Evolutionary conservation across 2,797 vertebrate species (phyloP).

Genomic region (Chelon auratus): DNA sequence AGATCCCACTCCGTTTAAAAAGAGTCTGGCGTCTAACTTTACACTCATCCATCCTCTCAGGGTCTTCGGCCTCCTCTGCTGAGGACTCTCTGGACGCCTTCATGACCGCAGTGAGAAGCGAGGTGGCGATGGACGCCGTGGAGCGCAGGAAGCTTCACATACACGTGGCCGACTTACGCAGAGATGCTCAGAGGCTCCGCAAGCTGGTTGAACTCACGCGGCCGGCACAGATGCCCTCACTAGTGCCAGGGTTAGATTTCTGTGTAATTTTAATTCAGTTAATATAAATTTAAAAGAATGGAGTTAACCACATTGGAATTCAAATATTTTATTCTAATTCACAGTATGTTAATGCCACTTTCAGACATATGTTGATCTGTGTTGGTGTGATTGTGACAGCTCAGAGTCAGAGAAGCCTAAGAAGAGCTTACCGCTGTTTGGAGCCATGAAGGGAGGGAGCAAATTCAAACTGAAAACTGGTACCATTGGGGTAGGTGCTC

Average conservation of each 20-base stretch:
- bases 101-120: slow-evolving; percentile 91
- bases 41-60: slow-evolving; percentile 63
- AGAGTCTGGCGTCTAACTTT: not conserved
- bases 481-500: slow-evolving; percentile 89
- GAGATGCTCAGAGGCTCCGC: slow-evolving; percentile 90
- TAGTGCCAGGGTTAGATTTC: slow-evolving; percentile 86
- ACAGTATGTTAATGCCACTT: not conserved
- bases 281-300: no score
- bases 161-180: slow-evolving; percentile 89
- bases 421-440: slow-evolving; percentile 92
- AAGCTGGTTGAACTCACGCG: slow-evolving; percentile 92
- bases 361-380: slow-evolving; percentile 5
- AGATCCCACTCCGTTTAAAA: not conserved
- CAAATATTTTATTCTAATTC: no score
- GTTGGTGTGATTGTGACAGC: slow-evolving; percentile 58
- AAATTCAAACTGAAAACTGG: slow-evolving; percentile 98
- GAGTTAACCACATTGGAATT: no score
- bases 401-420: slow-evolving; percentile 85
- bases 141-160: slow-evolving; percentile 93
- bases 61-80: slow-evolving; percentile 77
- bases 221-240: slow-evolving; percentile 91
- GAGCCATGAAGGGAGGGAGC: slow-evolving; percentile 98
- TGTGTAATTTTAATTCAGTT: no score
- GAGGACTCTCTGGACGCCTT: slow-evolving; percentile 96
- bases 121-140: slow-evolving; percentile 87